Percentiles rank a stretch among this genome's conserved stretches.
Evolutionary conservation across 2,113 vertebrate species (phyloP).

Genomic region (Naja naja): DNA sequence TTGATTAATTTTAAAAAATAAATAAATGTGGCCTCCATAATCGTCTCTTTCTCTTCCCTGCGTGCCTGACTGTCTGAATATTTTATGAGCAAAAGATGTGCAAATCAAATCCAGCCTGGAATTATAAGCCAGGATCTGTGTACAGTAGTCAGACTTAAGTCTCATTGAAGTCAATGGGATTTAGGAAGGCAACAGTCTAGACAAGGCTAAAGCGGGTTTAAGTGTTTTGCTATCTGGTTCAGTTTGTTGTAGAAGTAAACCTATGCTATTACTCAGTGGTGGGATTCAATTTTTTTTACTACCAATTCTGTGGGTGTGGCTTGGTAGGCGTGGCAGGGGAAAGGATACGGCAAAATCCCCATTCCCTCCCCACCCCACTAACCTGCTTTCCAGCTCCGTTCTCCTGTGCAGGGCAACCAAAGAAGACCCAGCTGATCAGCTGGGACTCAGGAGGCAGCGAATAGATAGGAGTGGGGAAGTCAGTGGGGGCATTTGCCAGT

Average conservation of each 20-base stretch:
- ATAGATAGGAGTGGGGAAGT: too few relatives aligned
- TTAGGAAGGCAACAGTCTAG: not conserved
- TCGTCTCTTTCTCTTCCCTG: not conserved
- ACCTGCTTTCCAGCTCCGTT: too few relatives aligned
- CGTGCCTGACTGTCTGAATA: not conserved
- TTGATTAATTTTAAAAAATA: not conserved
- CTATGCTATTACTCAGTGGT: too few relatives aligned
- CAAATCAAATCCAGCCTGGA: not conserved
- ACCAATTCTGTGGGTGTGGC: too few relatives aligned
- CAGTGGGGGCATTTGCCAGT: too few relatives aligned
- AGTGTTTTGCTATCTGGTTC: not conserved
- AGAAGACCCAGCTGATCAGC: too few relatives aligned
- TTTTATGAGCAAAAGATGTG: not conserved
- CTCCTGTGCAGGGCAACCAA: too few relatives aligned
- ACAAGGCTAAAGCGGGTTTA: not conserved
- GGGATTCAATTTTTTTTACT: too few relatives aligned
- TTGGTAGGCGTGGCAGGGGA: too few relatives aligned
- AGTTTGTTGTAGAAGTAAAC: not conserved
- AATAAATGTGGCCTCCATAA: not conserved
- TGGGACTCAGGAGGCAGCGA: too few relatives aligned
- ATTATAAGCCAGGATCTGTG: not conserved
- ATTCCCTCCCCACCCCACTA: too few relatives aligned
- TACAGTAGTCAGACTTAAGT: not conserved
- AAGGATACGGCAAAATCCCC: too few relatives aligned
- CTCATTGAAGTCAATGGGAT: not conserved